Evolutionary conservation across 2,888 invertebrate species (phyloP), one percentile per base, ranked within the genome.

Genomic region (Cremastinae sp.): DNA sequence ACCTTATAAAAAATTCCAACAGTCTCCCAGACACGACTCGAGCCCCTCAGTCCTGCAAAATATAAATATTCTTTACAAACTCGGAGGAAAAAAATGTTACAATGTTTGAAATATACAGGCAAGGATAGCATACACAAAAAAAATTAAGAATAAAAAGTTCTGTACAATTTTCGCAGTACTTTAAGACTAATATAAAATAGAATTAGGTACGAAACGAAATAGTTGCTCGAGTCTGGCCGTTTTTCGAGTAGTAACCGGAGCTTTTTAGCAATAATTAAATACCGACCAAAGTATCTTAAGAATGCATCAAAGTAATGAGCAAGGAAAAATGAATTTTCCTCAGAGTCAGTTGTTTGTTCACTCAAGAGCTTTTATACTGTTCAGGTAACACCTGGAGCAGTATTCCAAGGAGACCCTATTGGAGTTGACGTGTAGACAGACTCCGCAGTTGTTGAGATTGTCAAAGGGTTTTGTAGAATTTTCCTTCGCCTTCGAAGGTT

Each of bases 371-470:
- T 80, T 83, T 36, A 83, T 76, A 64, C 84, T 87, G 75, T 91
- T 92, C 70, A 91, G 90, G 82, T 92, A 91, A 80, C 93, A 93
- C 34, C 87, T 88, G 0, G 91, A 87, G 84, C 93, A 93, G 83
- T 92, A 92, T 82, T 93, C 92, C 74, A 93, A 83, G 0, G 93
- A 93, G 38, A 93, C 90, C 83, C 90, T 90, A 54, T 91, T 91
- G 45, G 91, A 91, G 73, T 92, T 91, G 12, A 92, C 90, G 81
- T 93, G 93, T 10, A 93, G 86, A 82, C 93, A 93, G 14, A 93
- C 90, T 12, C 92, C 93, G 58, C 90, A 89, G 80, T 90, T 90
- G 10, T 90, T 87, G 8, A 87, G 78, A 41, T 81, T 83, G 64
- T 80, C 80, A 38, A 82, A 81, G 10, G 79, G 66, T 72, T 81